These are phyloP conservation scores for Microplitis mediator DNA, from an alignment of 1,140 invertebrate species.

Conservation along the genomic window DNA sequence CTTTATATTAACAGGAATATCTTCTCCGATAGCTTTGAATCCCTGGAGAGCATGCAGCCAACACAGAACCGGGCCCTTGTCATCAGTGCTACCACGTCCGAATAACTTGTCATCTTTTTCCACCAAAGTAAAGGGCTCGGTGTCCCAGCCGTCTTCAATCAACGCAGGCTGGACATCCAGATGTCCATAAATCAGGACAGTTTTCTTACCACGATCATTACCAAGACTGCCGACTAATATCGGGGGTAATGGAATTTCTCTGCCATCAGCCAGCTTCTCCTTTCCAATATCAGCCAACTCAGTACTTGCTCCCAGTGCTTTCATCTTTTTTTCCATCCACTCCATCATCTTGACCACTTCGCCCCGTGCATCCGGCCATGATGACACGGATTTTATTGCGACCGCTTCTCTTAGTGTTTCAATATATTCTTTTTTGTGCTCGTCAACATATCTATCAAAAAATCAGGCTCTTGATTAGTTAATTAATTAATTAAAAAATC, in stretches of 20 bases:
- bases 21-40: slow-evolving; percentile 74
- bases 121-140: slow-evolving; percentile 90
- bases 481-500: no score
- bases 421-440: slow-evolving; percentile 80
- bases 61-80: slow-evolving; percentile 90
- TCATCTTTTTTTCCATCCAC: slow-evolving; percentile 78
- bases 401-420: slow-evolving; percentile 83
- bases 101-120: slow-evolving; percentile 91
- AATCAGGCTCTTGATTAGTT: neutral
- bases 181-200: slow-evolving; percentile 94
- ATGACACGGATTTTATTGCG: slow-evolving; percentile 94
- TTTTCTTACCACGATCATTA: slow-evolving; percentile 85
- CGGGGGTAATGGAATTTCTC: slow-evolving; percentile 80
- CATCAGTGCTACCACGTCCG: slow-evolving; percentile 92
- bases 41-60: slow-evolving; percentile 95
- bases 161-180: slow-evolving; percentile 96
- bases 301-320: slow-evolving; percentile 75
- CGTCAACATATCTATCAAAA: slow-evolving; percentile 74
- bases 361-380: slow-evolving; percentile 78
- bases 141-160: slow-evolving; percentile 92
- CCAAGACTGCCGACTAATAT: slow-evolving; percentile 86
- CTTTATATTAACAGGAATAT: slow-evolving; percentile 92
- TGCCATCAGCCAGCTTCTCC: slow-evolving; percentile 77
- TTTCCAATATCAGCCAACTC: slow-evolving; percentile 83
- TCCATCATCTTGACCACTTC: slow-evolving; percentile 81